Percentiles rank a stretch among this genome's conserved stretches.
These are phyloP conservation scores for Hyposmocoma kahamanoa DNA, from an alignment of 1,140 invertebrate genomes.

Conservation along the genomic window DNA sequence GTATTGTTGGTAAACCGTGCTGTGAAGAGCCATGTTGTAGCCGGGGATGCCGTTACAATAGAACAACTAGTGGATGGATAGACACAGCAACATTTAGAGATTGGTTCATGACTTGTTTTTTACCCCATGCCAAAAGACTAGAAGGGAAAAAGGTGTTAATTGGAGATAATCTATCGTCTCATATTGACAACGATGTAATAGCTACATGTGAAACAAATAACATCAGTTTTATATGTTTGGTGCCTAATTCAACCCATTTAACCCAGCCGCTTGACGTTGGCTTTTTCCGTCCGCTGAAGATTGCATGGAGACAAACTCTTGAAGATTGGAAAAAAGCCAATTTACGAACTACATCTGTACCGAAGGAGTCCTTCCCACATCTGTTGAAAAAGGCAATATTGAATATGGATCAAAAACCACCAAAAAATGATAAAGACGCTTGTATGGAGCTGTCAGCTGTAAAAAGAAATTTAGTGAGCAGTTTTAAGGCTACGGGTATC, in stretches of 20 bases:
- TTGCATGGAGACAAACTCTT: conserved; percentile 32
- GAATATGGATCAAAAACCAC: no score
- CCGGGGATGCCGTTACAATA: background rate
- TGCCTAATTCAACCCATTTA: conserved; percentile 40
- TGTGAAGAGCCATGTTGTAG: background rate
- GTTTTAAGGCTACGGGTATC: no score
- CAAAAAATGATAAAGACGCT: no score
- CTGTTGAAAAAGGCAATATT: background rate
- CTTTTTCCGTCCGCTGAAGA: conserved; percentile 39
- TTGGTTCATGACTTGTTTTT: conserved; percentile 33
- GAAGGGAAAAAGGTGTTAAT: conserved; percentile 7
- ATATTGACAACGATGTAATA: conserved; percentile 7
- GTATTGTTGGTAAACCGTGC: background rate
- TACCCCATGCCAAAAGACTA: conserved; percentile 18
- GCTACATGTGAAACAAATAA: conserved; percentile 32
- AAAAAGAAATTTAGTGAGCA: no score
- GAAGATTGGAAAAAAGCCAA: conserved; percentile 21
- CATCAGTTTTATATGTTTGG: conserved; percentile 21
- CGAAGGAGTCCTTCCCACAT: background rate
- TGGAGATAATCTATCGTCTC: background rate
- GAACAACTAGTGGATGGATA: background rate
- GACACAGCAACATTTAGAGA: conserved; percentile 8
- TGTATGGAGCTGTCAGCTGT: no score
- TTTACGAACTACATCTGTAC: background rate
- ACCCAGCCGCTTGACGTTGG: conserved; percentile 52